Percentiles rank a stretch among this genome's conserved stretches.
phyloP scores from a whole-genome alignment of 2,888 invertebrate genomes.

The Mantis religiosa region DNA sequence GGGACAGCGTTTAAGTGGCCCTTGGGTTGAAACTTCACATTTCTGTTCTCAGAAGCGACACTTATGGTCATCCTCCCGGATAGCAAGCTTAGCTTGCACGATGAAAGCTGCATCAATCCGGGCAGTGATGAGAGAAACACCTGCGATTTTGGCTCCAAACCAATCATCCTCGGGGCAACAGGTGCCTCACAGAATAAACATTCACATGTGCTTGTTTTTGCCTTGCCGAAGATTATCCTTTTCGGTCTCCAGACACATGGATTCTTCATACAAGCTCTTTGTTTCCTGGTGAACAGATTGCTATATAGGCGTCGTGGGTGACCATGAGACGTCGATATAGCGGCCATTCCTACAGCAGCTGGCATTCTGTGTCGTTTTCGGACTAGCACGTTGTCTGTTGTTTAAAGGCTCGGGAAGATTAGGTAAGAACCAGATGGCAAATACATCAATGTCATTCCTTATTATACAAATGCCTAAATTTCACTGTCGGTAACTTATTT shows the following conservation, averaged over 20 bases:
- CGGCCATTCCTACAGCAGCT: neutral
- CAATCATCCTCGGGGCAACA: neutral
- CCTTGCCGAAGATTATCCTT: neutral
- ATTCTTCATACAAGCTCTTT: neutral
- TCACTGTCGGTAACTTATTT: too few species aligned
- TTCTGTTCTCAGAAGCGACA: too few species aligned
- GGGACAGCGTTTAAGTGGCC: too few species aligned
- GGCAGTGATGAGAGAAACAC: neutral
- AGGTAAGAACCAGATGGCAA: too few species aligned
- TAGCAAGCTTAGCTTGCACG: too few species aligned
- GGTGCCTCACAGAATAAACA: neutral
- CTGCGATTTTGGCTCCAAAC: neutral
- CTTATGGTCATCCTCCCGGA: too few species aligned
- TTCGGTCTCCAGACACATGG: neutral
- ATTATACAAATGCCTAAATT: too few species aligned
- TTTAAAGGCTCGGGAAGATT: too few species aligned
- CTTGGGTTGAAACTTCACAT: too few species aligned
- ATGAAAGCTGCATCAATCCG: neutral
- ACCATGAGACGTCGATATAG: neutral
- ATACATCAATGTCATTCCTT: too few species aligned
- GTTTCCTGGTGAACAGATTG: neutral
- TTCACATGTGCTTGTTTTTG: neutral
- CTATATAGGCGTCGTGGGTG: neutral
- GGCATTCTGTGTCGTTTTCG: neutral
- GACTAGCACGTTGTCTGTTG: too few species aligned